Conservation (phyloP, 2,113 vertebrate genomes). For the Australoheros scitulus region DNA sequence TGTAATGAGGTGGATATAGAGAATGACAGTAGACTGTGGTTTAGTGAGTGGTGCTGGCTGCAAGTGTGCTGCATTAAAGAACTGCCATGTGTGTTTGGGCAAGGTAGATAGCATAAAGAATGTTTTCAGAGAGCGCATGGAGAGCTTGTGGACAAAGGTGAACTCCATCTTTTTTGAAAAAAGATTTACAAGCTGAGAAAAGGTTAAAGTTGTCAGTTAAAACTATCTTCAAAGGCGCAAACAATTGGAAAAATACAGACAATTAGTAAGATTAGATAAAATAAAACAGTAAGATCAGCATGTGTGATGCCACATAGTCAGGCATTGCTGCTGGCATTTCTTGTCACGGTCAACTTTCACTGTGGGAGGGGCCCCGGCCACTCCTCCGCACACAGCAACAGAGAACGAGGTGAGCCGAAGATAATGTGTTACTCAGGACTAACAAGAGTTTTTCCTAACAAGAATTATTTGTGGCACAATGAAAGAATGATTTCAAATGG, state of each 20-base stretch:
- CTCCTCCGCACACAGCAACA: neutral
- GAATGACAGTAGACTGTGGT: too few species aligned
- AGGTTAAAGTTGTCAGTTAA: neutral
- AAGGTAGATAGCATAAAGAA: neutral
- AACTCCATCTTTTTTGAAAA: neutral
- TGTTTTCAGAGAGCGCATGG: neutral
- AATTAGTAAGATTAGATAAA: neutral
- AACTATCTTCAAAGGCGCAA: neutral
- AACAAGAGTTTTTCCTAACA: neutral
- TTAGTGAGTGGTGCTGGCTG: neutral
- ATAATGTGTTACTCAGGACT: neutral
- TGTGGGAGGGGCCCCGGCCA: neutral
- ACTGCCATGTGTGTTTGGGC: neutral
- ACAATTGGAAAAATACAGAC: neutral
- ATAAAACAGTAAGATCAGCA: neutral
- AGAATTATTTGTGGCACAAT: neutral
- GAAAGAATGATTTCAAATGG: neutral
- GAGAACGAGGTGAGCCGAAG: neutral
- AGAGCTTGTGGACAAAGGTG: neutral
- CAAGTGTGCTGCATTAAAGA: too few species aligned
- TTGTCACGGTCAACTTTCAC: neutral
- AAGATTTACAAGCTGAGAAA: neutral
- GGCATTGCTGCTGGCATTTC: neutral
- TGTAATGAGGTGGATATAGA: too few species aligned
- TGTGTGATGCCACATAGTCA: neutral